Percentiles rank a stretch among this genome's conserved stretches.
These are phyloP conservation scores for Zalophus californianus DNA, from an alignment of 2,797 vertebrate genomes.

Conservation along the genomic window DNA sequence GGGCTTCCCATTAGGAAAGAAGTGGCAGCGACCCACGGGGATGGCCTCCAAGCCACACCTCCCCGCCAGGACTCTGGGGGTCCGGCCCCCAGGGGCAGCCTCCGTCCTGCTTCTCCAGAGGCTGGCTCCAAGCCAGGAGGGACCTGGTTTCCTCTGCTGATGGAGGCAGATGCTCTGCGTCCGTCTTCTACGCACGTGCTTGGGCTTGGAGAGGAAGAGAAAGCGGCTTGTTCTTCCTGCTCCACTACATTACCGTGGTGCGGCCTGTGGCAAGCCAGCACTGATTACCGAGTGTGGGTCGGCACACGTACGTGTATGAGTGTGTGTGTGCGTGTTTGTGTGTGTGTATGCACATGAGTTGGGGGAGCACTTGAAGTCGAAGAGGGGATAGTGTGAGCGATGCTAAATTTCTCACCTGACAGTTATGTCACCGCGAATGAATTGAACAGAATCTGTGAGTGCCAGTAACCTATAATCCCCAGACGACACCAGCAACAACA, in stretches of 20 bases:
- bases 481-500: not conserved
- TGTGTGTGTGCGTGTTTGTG: too few species aligned
- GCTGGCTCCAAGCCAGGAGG: not conserved
- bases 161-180: constrained; percentile 57
- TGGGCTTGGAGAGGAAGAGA: constrained; percentile 77
- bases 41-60: not conserved
- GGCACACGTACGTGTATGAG: not conserved
- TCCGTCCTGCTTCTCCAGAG: not conserved
- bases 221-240: constrained; percentile 59
- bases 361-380: not conserved
- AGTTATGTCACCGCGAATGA: not conserved
- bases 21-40: not conserved
- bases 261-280: constrained; percentile 71
- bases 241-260: constrained; percentile 51
- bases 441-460: not conserved
- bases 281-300: constrained; percentile 40
- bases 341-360: not conserved
- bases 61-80: not conserved
- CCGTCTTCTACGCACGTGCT: constrained; percentile 61
- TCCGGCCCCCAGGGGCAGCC: not conserved
- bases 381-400: not conserved
- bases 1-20: not conserved
- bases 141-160: constrained; percentile 25
- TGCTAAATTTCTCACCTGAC: constrained; percentile 23
- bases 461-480: not conserved